Conservation (phyloP, 1,140 invertebrate species). For the Drosophila eugracilis region DNA sequence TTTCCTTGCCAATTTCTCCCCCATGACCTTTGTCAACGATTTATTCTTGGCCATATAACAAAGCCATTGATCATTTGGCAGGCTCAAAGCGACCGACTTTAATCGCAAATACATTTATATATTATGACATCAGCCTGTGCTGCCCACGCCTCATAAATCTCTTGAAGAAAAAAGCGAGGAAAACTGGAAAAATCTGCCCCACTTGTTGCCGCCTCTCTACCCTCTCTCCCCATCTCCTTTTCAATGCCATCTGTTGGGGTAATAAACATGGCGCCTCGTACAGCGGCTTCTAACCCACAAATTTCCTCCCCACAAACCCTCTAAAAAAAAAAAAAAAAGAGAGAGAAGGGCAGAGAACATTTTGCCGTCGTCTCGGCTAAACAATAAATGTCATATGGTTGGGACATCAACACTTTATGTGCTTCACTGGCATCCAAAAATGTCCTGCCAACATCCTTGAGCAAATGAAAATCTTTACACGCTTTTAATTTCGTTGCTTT, state of each 20-base stretch:
- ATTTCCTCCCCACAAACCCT: slow-evolving; percentile 5
- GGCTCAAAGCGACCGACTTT: slow-evolving; percentile 34
- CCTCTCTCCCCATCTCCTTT: too few species aligned
- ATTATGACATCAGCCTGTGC: slow-evolving; percentile 48
- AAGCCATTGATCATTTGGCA: slow-evolving; percentile 55
- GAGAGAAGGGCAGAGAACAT: too few species aligned
- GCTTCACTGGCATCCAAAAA: slow-evolving; percentile 26
- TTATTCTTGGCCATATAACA: slow-evolving; percentile 46
- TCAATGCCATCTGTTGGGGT: slow-evolving; percentile 69
- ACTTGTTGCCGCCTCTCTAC: slow-evolving; percentile 58
- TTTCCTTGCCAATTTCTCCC: not conserved
- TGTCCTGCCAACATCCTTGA: slow-evolving; percentile 28
- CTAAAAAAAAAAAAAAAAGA: slow-evolving; percentile 11
- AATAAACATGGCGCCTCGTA: slow-evolving; percentile 61
- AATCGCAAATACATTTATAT: slow-evolving; percentile 59
- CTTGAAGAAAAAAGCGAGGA: not conserved
- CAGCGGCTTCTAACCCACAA: not conserved
- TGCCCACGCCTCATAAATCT: slow-evolving; percentile 39
- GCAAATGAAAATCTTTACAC: slow-evolving; percentile 76
- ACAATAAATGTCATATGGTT: slow-evolving; percentile 81
- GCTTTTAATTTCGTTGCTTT: slow-evolving; percentile 71
- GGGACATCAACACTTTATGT: slow-evolving; percentile 81
- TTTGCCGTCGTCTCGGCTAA: slow-evolving; percentile 41
- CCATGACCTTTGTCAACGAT: slow-evolving; percentile 39
- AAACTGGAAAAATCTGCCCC: slow-evolving; percentile 4